Conservation (phyloP, 2,797 vertebrate genomes). For the Ctenopoma multispine region DNA sequence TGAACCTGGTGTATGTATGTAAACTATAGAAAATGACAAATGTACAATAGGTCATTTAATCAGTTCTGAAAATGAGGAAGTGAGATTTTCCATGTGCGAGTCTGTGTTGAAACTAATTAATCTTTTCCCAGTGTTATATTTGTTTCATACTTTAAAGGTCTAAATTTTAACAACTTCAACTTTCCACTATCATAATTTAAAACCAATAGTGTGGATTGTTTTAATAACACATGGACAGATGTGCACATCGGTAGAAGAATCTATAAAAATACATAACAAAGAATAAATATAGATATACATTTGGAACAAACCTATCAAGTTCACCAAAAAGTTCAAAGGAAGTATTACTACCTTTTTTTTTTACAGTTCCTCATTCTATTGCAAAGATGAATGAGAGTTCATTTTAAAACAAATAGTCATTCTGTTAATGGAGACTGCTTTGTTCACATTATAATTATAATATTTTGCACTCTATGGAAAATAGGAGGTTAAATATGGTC, state of each 20-base stretch:
- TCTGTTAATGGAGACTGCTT: too few species aligned
- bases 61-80: constrained; percentile 52
- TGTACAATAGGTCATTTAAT: constrained; percentile 49
- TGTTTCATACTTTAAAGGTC: constrained; percentile 3
- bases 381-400: too few species aligned
- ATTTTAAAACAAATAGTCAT: too few species aligned
- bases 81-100: constrained; percentile 34
- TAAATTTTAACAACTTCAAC: constrained; percentile 15
- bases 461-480: too few species aligned
- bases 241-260: background rate
- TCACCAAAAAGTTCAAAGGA: background rate
- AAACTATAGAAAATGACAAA: constrained; percentile 44
- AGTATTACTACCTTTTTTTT: background rate
- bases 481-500: too few species aligned
- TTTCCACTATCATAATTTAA: background rate
- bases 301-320: background rate
- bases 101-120: background rate
- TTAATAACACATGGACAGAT: background rate
- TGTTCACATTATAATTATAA: too few species aligned
- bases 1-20: constrained; percentile 13
- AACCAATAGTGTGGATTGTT: constrained; percentile 5
- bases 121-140: background rate
- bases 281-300: too few species aligned
- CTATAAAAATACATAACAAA: background rate
- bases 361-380: background rate